These are phyloP conservation scores for Rhopalosiphum padi DNA, from an alignment of 1,140 invertebrate genomes.

Conservation along the genomic window DNA sequence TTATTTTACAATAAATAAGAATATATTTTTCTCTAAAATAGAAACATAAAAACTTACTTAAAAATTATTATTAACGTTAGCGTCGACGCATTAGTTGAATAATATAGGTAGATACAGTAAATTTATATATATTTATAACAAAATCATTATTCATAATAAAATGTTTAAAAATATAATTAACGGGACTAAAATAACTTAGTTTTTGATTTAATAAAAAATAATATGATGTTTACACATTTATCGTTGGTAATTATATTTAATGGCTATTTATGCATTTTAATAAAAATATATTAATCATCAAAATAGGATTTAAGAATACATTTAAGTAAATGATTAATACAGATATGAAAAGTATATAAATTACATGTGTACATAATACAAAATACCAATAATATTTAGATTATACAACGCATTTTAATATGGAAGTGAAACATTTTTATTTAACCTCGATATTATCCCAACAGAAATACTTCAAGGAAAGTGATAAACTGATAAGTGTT, in stretches of 20 bases:
- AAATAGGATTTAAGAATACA: too few relatives aligned
- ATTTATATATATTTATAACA: not conserved
- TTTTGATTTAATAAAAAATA: not conserved
- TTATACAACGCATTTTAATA: too few relatives aligned
- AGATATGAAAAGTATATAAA: not conserved
- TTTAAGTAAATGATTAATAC: not conserved
- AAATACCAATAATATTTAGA: too few relatives aligned
- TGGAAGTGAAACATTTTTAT: too few relatives aligned
- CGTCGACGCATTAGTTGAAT: not conserved
- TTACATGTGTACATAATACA: too few relatives aligned
- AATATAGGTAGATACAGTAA: not conserved
- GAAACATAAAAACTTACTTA: not conserved
- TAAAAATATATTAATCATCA: too few relatives aligned
- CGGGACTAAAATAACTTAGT: not conserved
- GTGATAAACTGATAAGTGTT: not conserved
- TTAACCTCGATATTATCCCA: too few relatives aligned
- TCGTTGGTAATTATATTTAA: too few relatives aligned
- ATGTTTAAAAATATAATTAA: not conserved
- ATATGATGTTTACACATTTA: not conserved
- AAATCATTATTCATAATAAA: not conserved
- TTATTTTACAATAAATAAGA: too few relatives aligned
- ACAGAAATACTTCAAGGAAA: too few relatives aligned
- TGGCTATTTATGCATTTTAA: too few relatives aligned
- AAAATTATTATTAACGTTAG: not conserved
- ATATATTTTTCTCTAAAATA: too few relatives aligned